Evolutionary conservation across 2,113 vertebrate genomes (phyloP).

Genomic region (Circaetus cinerascens): DNA sequence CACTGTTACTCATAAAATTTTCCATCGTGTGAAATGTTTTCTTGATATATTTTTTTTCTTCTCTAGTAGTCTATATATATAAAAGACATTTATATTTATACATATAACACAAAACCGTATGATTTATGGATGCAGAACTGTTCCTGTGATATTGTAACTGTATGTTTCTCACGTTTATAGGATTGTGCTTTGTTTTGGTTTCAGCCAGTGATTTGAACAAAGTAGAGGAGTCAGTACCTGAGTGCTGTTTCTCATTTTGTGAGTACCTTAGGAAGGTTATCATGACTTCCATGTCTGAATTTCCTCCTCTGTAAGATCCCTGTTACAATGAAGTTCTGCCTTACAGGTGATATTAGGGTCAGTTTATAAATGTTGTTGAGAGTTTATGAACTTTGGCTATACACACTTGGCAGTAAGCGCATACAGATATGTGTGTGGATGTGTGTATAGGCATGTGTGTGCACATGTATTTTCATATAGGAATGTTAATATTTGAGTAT

Average conservation of each 20-base stretch:
- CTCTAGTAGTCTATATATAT: background rate
- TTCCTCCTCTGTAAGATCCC: background rate
- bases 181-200: background rate
- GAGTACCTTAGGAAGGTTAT: background rate
- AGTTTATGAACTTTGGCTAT: background rate
- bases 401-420: fast-evolving
- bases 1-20: background rate
- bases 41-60: background rate
- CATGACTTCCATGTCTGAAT: background rate
- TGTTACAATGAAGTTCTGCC: background rate
- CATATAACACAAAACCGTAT: background rate
- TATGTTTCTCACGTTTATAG: background rate
- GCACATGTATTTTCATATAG: background rate
- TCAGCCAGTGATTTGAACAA: background rate
- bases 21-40: background rate
- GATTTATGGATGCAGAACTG: background rate
- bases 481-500: background rate
- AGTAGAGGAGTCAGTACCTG: background rate
- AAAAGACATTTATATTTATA: background rate
- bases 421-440: background rate
- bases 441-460: background rate
- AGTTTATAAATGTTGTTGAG: background rate
- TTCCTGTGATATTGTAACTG: background rate
- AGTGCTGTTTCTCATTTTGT: background rate
- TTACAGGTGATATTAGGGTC: background rate